These are phyloP conservation scores for Neopipo cinnamomea DNA, from an alignment of 2,113 vertebrate species.

Conservation along the genomic window DNA sequence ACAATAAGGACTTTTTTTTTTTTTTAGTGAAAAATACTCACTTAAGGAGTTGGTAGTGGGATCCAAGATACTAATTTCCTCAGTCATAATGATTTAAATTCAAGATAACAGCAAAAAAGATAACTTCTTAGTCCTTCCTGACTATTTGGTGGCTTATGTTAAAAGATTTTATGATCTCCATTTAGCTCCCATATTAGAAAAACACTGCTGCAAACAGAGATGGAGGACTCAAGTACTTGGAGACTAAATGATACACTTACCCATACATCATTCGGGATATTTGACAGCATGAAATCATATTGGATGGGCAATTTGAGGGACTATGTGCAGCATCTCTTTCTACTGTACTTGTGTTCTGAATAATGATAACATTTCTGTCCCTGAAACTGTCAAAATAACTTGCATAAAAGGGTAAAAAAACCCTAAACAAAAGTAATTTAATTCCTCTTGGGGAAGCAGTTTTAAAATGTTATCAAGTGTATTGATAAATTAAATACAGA, in stretches of 20 bases:
- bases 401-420: not conserved
- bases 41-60: not conserved
- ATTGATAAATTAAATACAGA: not conserved
- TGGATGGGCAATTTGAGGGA: not conserved
- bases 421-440: not conserved
- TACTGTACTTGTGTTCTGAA: not conserved
- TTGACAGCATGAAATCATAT: not conserved
- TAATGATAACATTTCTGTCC: not conserved
- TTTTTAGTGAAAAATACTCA: not conserved
- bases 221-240: not conserved
- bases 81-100: not conserved
- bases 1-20: not conserved
- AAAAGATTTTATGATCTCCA: not conserved
- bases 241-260: not conserved
- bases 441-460: not conserved
- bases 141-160: not conserved
- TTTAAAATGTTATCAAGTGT: not conserved
- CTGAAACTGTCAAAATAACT: not conserved
- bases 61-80: not conserved
- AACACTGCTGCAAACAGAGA: not conserved
- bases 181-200: not conserved
- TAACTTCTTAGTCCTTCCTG: not conserved
- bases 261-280: not conserved
- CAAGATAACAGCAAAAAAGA: not conserved
- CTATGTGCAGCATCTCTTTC: not conserved